Base-by-base conservation (phyloP, 2,888 invertebrate genomes). In the Latheticus oryzae region DNA sequence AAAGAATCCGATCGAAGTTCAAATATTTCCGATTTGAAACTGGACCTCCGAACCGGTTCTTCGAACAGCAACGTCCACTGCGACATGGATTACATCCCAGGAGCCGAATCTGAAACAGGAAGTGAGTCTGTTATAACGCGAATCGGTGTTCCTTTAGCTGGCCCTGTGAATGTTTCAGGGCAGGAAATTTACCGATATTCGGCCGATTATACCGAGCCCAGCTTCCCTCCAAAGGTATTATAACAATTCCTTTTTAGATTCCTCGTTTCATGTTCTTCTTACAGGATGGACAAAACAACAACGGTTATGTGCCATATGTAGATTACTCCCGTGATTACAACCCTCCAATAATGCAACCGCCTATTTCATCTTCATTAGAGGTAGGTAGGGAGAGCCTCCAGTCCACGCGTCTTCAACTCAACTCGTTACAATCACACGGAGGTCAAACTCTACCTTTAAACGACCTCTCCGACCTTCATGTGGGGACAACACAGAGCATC, bases 321-420 rank as follows among this genome's bases (percentile, higher is more conserved):
- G 94, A 95, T 77, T 95, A 93, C 75, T 86, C 89, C 3, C 86
- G 93, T 19, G 94, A 95, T 76, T 95, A 94, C 78, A 93, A 91
- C 70, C 94, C 94, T 1, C 93, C 93, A 2, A 86, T 88, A 42
- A 80, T 82, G 69, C 81, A 82, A 62, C 76, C 84, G 5, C 79
- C 85, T 35, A 83, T 85, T 11, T 81, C 82, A 58, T 84, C 84
- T 1, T 84, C 85, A 1, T 78, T 84, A 24, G 77, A 77, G 57
- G 68, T 73, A 17, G 72, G 66, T 1, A 65, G 75, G 7, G 78
- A 79, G 57, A 76, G 76, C 54, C 66, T 78, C 3, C 79, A 79
- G 61, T 79, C 79, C n/a, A 78, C 79, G 3, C 75, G 79, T 11
- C 71, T 79, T 13, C 79, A 79, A 63, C 69, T 79, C 4, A 79